A percentile compares a stretch with the other conserved stretches of the same genome.
Conservation (phyloP, 2,888 invertebrate genomes). For the Caenorhabditis wallacei region DNA sequence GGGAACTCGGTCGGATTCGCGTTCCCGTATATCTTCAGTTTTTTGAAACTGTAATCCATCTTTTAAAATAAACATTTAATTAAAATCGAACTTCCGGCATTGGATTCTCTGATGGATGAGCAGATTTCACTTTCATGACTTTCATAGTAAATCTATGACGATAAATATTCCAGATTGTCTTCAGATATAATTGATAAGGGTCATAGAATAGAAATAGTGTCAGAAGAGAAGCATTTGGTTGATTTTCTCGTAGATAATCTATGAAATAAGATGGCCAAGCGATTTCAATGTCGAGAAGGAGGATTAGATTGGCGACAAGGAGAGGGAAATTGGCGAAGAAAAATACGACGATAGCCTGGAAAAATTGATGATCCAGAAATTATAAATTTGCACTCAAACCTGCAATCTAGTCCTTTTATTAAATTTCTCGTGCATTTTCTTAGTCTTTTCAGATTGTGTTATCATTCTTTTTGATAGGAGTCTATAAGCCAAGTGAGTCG, state of each 20-base stretch:
- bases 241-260: constrained; percentile 21
- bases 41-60: constrained; percentile 15
- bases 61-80: neutral
- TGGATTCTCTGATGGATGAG: neutral
- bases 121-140: constrained; percentile 7
- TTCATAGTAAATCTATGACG: neutral
- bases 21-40: constrained; percentile 13
- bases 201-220: constrained; percentile 34
- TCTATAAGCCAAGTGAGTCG: constrained; percentile 20
- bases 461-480: constrained; percentile 17
- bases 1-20: constrained; percentile 22
- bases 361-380: neutral
- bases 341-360: constrained; percentile 19
- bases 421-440: constrained; percentile 32
- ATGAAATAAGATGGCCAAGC: constrained; percentile 26
- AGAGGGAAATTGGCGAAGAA: constrained; percentile 27
- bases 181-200: constrained; percentile 34
- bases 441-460: constrained; percentile 19
- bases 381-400: neutral
- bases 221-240: constrained; percentile 31
- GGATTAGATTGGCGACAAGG: constrained; percentile 5
- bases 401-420: constrained; percentile 29
- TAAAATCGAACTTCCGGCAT: neutral
- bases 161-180: neutral
- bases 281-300: constrained; percentile 20